Conservation (phyloP, 2,797 vertebrate species). For the Phrynocephalus vlangalii region DNA sequence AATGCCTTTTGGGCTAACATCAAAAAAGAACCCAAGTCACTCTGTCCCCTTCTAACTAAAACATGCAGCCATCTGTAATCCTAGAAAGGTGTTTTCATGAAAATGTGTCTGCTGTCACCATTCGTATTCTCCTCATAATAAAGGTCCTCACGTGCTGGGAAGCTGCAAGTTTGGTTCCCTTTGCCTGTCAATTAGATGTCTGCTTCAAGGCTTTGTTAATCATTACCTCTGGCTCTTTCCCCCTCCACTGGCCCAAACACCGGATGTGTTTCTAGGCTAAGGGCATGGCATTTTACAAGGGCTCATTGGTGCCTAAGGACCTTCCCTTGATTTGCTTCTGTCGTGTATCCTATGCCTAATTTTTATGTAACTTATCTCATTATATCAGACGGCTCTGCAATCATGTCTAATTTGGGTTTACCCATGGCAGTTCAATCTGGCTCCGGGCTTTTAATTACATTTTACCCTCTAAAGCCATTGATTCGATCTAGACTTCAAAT, state of each 20-base stretch:
- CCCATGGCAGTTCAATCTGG: constrained; percentile 62
- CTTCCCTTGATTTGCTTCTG: constrained; percentile 66
- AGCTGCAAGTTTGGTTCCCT: constrained; percentile 21
- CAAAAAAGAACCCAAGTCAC: constrained; percentile 19
- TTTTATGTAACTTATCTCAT: constrained; percentile 73
- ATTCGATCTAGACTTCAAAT: constrained; percentile 68
- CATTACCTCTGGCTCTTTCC: constrained; percentile 53
- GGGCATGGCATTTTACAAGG: constrained; percentile 60
- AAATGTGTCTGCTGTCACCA: constrained; percentile 33
- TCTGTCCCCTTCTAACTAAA: constrained; percentile 31
- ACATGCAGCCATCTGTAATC: constrained; percentile 33
- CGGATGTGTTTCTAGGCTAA: constrained; percentile 67
- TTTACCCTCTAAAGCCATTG: constrained; percentile 71
- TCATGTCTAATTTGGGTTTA: constrained; percentile 79
- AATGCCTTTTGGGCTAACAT: constrained; percentile 29
- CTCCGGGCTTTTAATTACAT: constrained; percentile 76
- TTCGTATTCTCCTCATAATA: constrained; percentile 55
- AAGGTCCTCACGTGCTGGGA: constrained; percentile 37
- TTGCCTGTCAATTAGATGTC: constrained; percentile 39
- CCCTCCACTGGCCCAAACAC: constrained; percentile 43
- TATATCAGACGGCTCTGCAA: constrained; percentile 74
- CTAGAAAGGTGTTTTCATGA: constrained; percentile 38
- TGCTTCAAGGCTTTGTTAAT: constrained; percentile 63
- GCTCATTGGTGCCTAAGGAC: constrained; percentile 64
- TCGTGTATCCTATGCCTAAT: constrained; percentile 55